These are phyloP conservation scores for Ictalurus furcatus DNA, from an alignment of 2,113 vertebrate genomes.

Conservation along the genomic window DNA sequence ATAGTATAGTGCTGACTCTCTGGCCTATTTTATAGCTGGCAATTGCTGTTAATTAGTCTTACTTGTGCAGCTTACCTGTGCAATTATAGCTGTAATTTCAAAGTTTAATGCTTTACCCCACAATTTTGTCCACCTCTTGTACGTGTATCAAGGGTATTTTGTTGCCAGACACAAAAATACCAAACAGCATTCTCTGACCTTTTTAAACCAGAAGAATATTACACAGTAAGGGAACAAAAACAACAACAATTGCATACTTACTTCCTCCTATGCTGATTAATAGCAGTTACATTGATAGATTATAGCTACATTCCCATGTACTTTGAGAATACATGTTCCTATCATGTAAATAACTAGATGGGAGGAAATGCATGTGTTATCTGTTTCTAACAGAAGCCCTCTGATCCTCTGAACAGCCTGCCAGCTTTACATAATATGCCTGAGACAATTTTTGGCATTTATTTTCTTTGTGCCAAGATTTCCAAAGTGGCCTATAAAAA, in stretches of 20 bases:
- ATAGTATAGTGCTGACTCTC: too few species aligned
- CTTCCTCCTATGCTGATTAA: neutral
- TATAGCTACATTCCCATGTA: neutral
- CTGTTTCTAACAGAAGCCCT: neutral
- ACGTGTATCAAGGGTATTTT: too few species aligned
- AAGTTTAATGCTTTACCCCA: too few species aligned
- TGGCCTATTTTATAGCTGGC: neutral
- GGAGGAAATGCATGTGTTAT: neutral
- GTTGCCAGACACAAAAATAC: too few species aligned
- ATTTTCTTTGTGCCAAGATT: slow-evolving; percentile 9
- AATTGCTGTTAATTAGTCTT: neutral
- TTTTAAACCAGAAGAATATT: neutral
- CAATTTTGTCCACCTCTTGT: neutral
- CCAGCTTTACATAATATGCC: neutral
- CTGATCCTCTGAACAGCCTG: neutral
- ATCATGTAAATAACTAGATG: neutral
- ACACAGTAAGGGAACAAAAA: neutral
- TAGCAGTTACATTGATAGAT: neutral
- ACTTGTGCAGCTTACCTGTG: too few species aligned
- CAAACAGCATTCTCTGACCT: too few species aligned
- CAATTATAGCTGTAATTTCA: too few species aligned
- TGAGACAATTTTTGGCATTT: neutral
- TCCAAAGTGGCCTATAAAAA: neutral
- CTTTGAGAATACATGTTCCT: neutral
- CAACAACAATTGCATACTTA: neutral